Evolutionary conservation across 1,140 invertebrate species (phyloP).

Genomic region (Papilio glaucus): DNA sequence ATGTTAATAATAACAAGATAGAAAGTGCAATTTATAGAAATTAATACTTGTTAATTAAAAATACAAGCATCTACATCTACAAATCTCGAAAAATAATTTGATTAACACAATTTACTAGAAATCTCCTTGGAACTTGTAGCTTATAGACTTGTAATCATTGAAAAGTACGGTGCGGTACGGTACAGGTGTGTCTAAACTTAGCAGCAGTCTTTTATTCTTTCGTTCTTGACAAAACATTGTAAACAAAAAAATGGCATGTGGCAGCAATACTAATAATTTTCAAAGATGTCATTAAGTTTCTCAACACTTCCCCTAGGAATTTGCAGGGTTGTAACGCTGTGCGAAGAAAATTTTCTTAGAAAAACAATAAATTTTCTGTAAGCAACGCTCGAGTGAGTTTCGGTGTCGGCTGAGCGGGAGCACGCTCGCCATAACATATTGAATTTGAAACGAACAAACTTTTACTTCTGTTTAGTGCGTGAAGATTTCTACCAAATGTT

Average conservation of each 20-base stretch:
- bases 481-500: slow-evolving; percentile 79
- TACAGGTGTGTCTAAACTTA: too few species aligned
- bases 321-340: slow-evolving; percentile 63
- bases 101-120: too few species aligned
- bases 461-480: slow-evolving; percentile 73
- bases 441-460: slow-evolving; percentile 83
- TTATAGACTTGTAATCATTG: too few species aligned
- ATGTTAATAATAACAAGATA: too few species aligned
- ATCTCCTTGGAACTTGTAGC: too few species aligned
- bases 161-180: too few species aligned
- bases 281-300: slow-evolving; percentile 64
- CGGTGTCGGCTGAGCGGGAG: slow-evolving; percentile 80
- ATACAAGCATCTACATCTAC: too few species aligned
- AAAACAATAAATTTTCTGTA: slow-evolving; percentile 83
- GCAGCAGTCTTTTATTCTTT: too few species aligned
- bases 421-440: slow-evolving; percentile 83
- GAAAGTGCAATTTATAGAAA: too few species aligned
- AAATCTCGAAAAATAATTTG: too few species aligned
- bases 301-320: slow-evolving; percentile 59
- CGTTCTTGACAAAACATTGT: slow-evolving; percentile 32
- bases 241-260: slow-evolving; percentile 31
- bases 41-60: too few species aligned
- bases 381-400: slow-evolving; percentile 81
- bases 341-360: slow-evolving; percentile 81
- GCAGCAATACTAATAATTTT: slow-evolving; percentile 33